These are phyloP conservation scores for Thamnaconus septentrionalis DNA, from an alignment of 2,113 vertebrate species.

Conservation along the genomic window DNA sequence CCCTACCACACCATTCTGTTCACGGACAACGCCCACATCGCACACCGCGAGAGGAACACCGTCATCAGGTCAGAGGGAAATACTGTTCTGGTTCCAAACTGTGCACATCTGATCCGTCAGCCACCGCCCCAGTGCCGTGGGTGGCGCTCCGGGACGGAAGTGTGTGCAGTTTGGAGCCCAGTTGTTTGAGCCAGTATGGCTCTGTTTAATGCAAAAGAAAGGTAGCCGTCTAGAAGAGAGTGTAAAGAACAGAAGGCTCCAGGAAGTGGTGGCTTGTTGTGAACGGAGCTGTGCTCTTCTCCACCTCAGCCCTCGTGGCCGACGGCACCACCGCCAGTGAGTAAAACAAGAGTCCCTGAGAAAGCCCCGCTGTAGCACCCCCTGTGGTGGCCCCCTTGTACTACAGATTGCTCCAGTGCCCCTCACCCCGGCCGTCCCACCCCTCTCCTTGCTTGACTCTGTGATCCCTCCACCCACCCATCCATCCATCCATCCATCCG, in stretches of 20 bases:
- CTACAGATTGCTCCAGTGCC: conserved; percentile 26
- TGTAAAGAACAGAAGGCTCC: no score
- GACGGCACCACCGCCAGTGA: conserved; percentile 65
- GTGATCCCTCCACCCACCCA: conserved; percentile 19
- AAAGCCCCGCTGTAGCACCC: conserved; percentile 40
- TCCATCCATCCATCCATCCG: background rate
- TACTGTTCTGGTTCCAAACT: no score
- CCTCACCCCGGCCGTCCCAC: conserved; percentile 20
- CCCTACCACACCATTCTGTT: conserved; percentile 95
- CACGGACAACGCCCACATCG: conserved; percentile 79
- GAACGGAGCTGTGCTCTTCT: conserved; percentile 61
- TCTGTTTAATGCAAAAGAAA: no score
- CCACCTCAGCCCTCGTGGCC: conserved; percentile 64
- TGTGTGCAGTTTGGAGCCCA: no score
- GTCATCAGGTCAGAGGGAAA: conserved; percentile 75
- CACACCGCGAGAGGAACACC: conserved; percentile 81
- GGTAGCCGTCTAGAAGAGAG: no score
- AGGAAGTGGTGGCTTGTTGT: conserved; percentile 21
- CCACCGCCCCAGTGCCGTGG: no score
- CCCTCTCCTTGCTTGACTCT: conserved; percentile 18
- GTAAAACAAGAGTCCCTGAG: conserved; percentile 46
- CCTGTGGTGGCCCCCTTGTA: conserved; percentile 57
- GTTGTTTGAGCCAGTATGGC: no score
- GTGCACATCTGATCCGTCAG: no score
- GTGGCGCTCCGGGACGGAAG: no score